Evolutionary conservation across 2,888 invertebrate species (phyloP).

Genomic region (Blastobasis adustella): DNA sequence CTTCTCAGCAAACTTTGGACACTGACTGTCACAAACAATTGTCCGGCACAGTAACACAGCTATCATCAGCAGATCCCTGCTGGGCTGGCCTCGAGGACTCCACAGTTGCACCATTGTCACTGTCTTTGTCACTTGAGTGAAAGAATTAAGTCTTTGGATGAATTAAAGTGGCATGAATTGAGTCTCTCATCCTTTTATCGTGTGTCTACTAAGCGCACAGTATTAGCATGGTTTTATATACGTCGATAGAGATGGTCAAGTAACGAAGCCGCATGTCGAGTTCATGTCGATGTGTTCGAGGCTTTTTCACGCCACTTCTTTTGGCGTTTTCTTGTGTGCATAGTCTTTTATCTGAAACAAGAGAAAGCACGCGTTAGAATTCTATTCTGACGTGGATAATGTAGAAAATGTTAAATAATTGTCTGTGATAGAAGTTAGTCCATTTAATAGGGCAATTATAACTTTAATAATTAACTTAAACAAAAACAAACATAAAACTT

Average conservation of each 20-base stretch:
- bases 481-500: no score
- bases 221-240: no score
- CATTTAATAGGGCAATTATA: no score
- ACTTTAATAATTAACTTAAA: no score
- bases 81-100: conserved; percentile 16
- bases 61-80: conserved; percentile 50
- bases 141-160: no score
- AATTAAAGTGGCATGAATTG: no score
- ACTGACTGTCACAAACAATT: conserved; percentile 68
- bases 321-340: conserved; percentile 58
- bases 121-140: not conserved
- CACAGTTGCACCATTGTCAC: conserved; percentile 4
- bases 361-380: conserved; percentile 1
- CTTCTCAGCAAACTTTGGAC: conserved; percentile 67
- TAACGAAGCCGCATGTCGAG: conserved; percentile 48
- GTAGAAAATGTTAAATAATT: no score
- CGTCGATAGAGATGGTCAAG: conserved; percentile 11
- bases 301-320: conserved; percentile 48
- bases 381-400: not conserved
- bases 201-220: no score
- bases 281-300: conserved; percentile 35
- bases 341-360: conserved; percentile 61
- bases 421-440: no score
- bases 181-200: no score
- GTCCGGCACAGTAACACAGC: conserved; percentile 59